phyloP scores from a whole-genome alignment of 2,113 vertebrate genomes.

The Verasper variegatus region DNA sequence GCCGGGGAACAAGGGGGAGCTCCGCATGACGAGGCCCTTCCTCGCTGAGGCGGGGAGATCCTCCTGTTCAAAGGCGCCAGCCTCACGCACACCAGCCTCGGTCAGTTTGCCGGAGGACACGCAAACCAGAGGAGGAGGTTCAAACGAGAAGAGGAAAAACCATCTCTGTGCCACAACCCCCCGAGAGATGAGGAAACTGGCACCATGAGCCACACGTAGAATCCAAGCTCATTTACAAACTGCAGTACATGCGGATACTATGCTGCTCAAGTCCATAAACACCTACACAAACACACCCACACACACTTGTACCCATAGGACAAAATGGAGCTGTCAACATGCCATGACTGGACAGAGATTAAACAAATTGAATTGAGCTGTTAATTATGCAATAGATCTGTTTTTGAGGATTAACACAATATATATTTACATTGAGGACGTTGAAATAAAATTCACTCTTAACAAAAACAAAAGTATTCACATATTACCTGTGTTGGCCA shows the following conservation, averaged over 20 bases:
- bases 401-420: conserved; percentile 27
- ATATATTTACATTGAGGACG: not conserved
- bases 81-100: conserved; percentile 4
- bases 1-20: conserved; percentile 40
- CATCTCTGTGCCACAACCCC: conserved; percentile 23
- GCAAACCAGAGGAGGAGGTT: conserved; percentile 14
- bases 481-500: not conserved
- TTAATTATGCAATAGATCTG: conserved; percentile 36
- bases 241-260: conserved; percentile 30
- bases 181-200: conserved; percentile 45
- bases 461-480: not conserved
- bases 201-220: conserved; percentile 27
- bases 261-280: conserved; percentile 31
- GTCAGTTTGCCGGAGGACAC: conserved; percentile 44
- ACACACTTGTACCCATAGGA: conserved; percentile 35
- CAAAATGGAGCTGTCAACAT: conserved; percentile 53
- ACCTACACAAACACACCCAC: conserved; percentile 39
- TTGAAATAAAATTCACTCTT: not conserved
- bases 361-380: conserved; percentile 20
- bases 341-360: conserved; percentile 32
- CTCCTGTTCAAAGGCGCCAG: conserved; percentile 42
- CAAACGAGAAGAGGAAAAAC: conserved; percentile 27
- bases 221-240: conserved; percentile 57
- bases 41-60: conserved; percentile 24
- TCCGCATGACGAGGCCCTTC: conserved; percentile 27